Evolutionary conservation across 2,888 invertebrate genomes (phyloP), one percentile per base, ranked within the genome.

Genomic region (Caenorhabditis drosophilae): DNA sequence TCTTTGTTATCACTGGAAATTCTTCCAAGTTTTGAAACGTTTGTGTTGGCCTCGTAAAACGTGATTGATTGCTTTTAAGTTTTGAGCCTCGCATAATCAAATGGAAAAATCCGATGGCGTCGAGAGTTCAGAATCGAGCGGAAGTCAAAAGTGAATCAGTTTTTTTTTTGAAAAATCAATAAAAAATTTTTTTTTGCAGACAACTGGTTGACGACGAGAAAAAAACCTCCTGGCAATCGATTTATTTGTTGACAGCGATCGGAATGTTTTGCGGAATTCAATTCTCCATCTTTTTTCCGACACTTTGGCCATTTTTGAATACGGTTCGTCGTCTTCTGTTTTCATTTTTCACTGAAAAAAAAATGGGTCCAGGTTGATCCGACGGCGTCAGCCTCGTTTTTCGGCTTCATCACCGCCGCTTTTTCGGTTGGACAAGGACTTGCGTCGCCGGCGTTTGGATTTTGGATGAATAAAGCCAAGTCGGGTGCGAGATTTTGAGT

Each of bases 201-300:
- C 12, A 15, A 38, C 20, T 50, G n/a, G n/a, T n/a, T n/a, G n/a
- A n/a, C n/a, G 62, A 62, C 27, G 56, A 53, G 2, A 42, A 51
- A 38, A 53, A 51, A 46, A 73, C 73, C 1, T 68, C 69, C 47
- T 70, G 69, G 73, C 61, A 64, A 18, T 72, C 72, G 7, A 72
- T 72, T 16, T 72, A 72, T 27, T 55, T 72, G 2, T 58, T 72
- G 0, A 72, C 72, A 0, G 72, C 72, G 1, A 69, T 72, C 38
- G 66, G 68, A 26, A 67, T 69, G 54, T 69, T 72, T 44, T 72
- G 72, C 38, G 72, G 72, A 23, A 61, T 72, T 36, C 72, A 73
- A 53, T 73, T 73, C 26, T 73, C 72, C 2, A 70, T 73, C n/a
- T 73, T 73, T 41, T 73, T 73, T 50, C 69, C 72, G 3, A 70